These are phyloP conservation scores for Drosophila cracens DNA, from an alignment of 2,888 invertebrate species.

Conservation along the genomic window DNA sequence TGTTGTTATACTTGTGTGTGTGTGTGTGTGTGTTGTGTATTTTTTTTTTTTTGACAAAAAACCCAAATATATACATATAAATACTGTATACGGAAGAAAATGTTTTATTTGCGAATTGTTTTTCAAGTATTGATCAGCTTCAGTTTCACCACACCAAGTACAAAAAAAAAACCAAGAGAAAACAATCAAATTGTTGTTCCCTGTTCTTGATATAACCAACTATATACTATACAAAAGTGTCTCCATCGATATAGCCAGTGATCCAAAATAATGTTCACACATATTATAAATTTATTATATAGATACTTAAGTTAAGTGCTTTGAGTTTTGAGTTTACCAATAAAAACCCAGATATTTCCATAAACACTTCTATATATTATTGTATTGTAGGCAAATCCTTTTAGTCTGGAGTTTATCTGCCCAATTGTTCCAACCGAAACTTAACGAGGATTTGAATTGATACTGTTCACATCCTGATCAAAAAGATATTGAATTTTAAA, in stretches of 20 bases:
- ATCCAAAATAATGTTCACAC: background rate
- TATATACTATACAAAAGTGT: background rate
- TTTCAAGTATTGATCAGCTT: background rate
- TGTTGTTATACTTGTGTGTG: constrained; percentile 12
- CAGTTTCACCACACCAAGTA: constrained; percentile 7
- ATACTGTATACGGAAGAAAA: constrained; percentile 3
- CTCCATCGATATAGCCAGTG: constrained; percentile 2
- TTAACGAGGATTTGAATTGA: no score
- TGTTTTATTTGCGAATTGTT: background rate
- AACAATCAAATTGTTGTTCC: background rate
- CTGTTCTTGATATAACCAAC: background rate
- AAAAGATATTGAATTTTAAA: no score
- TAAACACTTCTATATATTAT: background rate
- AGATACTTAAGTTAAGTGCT: background rate
- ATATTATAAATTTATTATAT: background rate
- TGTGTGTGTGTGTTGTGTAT: background rate
- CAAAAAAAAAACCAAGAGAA: background rate
- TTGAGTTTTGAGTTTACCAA: background rate
- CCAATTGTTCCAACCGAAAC: background rate
- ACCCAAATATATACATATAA: constrained; percentile 21
- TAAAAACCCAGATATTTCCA: background rate
- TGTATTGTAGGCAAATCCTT: background rate
- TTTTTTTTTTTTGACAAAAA: constrained; percentile 12
- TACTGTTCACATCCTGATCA: no score
- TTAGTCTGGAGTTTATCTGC: background rate